Evolutionary conservation across 2,113 vertebrate genomes (phyloP), one percentile per base, ranked within the genome.

Genomic region (Cynoglossus semilaevis): DNA sequence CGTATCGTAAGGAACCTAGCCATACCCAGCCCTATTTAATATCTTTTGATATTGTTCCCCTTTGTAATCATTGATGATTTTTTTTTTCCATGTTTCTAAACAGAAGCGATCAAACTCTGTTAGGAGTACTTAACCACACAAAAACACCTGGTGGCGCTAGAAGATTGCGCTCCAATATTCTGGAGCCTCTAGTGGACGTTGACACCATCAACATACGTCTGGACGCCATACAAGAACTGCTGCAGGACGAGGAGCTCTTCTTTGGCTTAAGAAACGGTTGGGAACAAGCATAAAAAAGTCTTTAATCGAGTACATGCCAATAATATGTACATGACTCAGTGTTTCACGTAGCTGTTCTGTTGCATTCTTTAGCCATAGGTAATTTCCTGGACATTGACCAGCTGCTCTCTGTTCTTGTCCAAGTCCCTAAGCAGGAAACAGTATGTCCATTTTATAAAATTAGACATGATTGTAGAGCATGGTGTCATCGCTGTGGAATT

Each of bases 401-500:
- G 58, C 93, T 99, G 55, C 93, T 98, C 72, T 98, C 95, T 63
- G 90, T 94, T 88, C 90, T 99, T 58, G 88, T 99, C 54, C 96
- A 97, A 89, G 92, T 99, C 83, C 96, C 96, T 70, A 98, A 98
- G 81, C 95, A 98, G 81, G 92, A 97, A 82, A 96, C 94, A 7
- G 96, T 99, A 92, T 0, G 72, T 78, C 15, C 15, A 38, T 12
- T n/a, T 13, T 8, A 42, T 51, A 35, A 85, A 1, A 35, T 53
- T 43, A 8, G 15, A 57, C 15, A 14, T 41, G 52, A 42, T 29
- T 44, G 1, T 37, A 29, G 1, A 8, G 15, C 15, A 38, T 29
- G 12, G 41, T 70, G 36, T 8, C 3, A 59, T 48, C 13, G 8
- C 6, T 13, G 2, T 15, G 37, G 46, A 63, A 55, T 36, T 34